phyloP scores from a whole-genome alignment of 53 echinoderm and acorn worm genomes.

The Crossaster papposus region DNA sequence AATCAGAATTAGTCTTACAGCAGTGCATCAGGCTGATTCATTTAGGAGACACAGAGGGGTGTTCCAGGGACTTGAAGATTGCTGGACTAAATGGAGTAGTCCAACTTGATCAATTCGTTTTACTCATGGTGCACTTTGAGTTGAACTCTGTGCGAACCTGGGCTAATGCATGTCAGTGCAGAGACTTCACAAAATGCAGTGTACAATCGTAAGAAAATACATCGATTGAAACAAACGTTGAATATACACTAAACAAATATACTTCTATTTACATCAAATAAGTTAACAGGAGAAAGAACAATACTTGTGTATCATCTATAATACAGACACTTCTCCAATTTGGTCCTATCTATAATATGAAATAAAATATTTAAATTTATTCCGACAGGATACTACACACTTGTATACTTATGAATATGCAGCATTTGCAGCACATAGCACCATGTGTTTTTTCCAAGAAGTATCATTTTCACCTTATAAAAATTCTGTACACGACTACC shows the following conservation, averaged over 20 bases:
- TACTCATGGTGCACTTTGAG: conserved; percentile 18
- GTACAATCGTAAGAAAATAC: conserved; percentile 19
- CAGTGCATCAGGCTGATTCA: conserved; percentile 45
- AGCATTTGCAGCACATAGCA: conserved; percentile 61
- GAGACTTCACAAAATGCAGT: neutral
- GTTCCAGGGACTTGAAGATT: conserved; percentile 38
- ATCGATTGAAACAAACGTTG: conserved; percentile 12
- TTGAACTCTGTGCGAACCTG: conserved; percentile 43
- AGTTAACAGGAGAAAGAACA: conserved; percentile 56
- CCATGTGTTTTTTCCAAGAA: conserved; percentile 21
- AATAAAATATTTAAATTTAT: conserved; percentile 54
- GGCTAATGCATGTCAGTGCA: neutral
- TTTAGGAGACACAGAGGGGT: conserved; percentile 31
- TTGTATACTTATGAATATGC: conserved; percentile 51
- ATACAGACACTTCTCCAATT: conserved; percentile 44
- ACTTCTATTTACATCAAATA: conserved; percentile 65
- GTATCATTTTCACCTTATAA: neutral
- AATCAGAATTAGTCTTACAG: conserved; percentile 32
- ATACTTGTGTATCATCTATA: conserved; percentile 8
- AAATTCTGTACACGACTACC: neutral
- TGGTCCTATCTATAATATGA: conserved; percentile 62
- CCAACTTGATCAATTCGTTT: conserved; percentile 35
- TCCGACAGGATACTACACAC: conserved; percentile 52
- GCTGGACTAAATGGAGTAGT: conserved; percentile 38
- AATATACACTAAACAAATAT: conserved; percentile 60